Evolutionary conservation across 53 echinoderm and acorn worm genomes (phyloP), one percentile per base, ranked within the genome.

Genomic region (Zoroaster sp.): DNA sequence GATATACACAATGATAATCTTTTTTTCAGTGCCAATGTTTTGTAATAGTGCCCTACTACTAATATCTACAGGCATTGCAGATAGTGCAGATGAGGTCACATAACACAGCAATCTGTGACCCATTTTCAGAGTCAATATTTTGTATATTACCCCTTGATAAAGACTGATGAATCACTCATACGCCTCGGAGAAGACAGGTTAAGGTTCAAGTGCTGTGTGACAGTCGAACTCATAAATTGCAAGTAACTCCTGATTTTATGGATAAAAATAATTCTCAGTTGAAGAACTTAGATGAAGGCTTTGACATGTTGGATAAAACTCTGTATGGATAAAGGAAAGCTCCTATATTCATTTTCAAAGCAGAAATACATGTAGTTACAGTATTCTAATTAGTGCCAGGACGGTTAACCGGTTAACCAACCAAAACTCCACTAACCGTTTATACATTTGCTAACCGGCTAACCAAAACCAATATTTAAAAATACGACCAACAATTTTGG

Each of bases 151-250:
- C 85, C 85, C 44, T 35, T 85, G 51, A 32, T 47, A 85, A 45
- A 85, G 35, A 69, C 39, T 40, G 49, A 35, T 4, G 71, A 71
- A 34, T 85, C 85, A 34, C 67, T 85, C 85, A 85, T 85, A 28
- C 85, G 85, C 32, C 85, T 41, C 45, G 85, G 49, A 21, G 85
- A 70, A 17, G 85, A 11, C 12, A 85, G 33, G 83, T 83, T 83
- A 69, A 83, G 70, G 23, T 70, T 85, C 85, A 31, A 85, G 47
- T 85, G 85, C 71, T 85, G 85, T 1, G 67, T 67, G 38, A 85
- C 52, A 34, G 71, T 71, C 21, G 85, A 71, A 41, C 81, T 81
- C 32, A 85, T 70, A 35, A 85, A 47, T 47, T 85, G 85, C 49
- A 85, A 85, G 85, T 85, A 85, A 30, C 85, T 85, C 85, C 85